Base-by-base conservation (phyloP, 2,113 vertebrate species). In the Coryphaenoides rupestris region DNA sequence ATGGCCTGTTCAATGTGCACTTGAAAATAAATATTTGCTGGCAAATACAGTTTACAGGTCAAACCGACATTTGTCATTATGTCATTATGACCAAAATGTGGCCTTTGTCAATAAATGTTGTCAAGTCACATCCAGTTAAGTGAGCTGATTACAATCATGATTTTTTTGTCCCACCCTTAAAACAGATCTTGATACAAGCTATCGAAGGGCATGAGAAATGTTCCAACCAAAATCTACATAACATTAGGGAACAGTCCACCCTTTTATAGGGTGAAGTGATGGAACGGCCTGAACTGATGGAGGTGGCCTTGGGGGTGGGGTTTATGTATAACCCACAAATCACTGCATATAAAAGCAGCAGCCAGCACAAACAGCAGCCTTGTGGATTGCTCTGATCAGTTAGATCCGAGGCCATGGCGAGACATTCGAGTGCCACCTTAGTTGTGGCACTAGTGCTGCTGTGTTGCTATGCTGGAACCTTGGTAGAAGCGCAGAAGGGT, bases 401-500 rank as follows among this genome's bases (percentile, higher is more conserved):
- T 53, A 63, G 65, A 61, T 65, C 65, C 58, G 55, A 70, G 72
- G 74, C 59, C 59, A 88, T 86, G 86, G 66, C 19, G 22, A 66
- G 64, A 28, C 16, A 5, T 17, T 62, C 64, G 65, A 62, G 62
- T 54, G 24, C 55, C 49, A 58, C 66, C 19, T 63, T 50, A 68
- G 70, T 74, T 0, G 55, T 78, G 63, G 71, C 26, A 68, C 40
- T 85, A 53, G 56, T 24, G 46, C 46, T 85, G 60, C 65, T 86
- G 19, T 60, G 64, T 15, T 76, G 65, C 57, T 54, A 78, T 17
- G 19, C 26, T 62, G 22, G 56, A 22, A 82, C 1, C 15, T 17
- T 60, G 55, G 55, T 74, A 21, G 50, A 65, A 14, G 64, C 68
- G 66, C 80, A 77, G 19, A 7, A 21, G 16, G 16, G 22, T 46